Conservation (phyloP, 1,140 invertebrate genomes). For the Trichonephila clavipes region DNA sequence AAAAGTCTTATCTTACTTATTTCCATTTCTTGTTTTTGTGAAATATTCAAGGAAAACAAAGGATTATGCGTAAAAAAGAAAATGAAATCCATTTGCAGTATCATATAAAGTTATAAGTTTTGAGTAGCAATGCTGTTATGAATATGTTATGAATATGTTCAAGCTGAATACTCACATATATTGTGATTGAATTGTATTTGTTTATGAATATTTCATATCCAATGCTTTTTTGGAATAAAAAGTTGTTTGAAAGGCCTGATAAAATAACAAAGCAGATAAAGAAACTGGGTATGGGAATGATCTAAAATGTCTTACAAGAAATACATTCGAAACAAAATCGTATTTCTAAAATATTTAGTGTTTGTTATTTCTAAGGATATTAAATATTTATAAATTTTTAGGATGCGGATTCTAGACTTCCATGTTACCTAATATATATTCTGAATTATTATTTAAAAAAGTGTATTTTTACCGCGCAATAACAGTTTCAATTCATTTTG, state of each 20-base stretch:
- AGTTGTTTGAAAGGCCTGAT: background rate
- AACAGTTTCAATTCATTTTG: too few relatives aligned
- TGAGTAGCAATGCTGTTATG: background rate
- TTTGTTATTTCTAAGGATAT: background rate
- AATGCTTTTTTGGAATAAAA: background rate
- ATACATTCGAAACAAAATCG: background rate
- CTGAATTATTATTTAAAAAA: background rate
- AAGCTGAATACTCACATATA: background rate
- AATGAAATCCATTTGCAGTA: too few relatives aligned
- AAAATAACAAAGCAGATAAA: background rate
- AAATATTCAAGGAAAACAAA: too few relatives aligned
- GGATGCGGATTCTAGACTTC: background rate
- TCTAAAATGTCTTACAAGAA: background rate
- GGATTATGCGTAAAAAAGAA: too few relatives aligned
- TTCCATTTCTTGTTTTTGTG: too few relatives aligned
- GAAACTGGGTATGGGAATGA: background rate
- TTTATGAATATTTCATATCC: conserved; percentile 19
- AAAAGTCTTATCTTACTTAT: too few relatives aligned
- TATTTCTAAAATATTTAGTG: conserved; percentile 1
- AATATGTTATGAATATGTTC: background rate
- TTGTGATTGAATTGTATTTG: background rate
- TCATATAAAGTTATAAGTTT: too few relatives aligned
- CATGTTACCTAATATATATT: background rate
- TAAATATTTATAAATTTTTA: conserved; percentile 21
- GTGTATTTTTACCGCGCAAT: too few relatives aligned